phyloP scores from a whole-genome alignment of 2,797 vertebrate species.

The Crocidura indochinensis region DNA sequence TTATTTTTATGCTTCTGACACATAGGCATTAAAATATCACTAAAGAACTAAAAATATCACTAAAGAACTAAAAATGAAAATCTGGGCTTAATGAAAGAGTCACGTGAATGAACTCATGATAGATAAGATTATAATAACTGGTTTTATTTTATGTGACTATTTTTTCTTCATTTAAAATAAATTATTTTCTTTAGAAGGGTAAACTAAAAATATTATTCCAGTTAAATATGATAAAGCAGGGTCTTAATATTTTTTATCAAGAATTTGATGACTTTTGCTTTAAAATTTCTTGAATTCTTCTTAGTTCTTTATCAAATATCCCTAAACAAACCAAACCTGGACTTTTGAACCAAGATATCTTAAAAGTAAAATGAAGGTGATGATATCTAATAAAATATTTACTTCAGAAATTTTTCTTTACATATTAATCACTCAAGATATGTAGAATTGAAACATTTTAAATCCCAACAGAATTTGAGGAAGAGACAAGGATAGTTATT shows the following conservation, averaged over 20 bases:
- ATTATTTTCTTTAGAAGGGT: neutral
- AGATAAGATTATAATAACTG: neutral
- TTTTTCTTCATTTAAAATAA: neutral
- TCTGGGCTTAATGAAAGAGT: neutral
- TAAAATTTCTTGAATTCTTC: slow-evolving; percentile 55
- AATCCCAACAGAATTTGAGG: neutral
- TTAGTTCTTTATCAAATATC: slow-evolving; percentile 66
- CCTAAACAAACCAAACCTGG: slow-evolving; percentile 53
- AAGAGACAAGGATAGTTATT: neutral
- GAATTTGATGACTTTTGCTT: slow-evolving; percentile 44
- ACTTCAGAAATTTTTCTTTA: slow-evolving; percentile 50
- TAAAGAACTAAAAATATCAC: neutral
- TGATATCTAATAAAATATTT: slow-evolving; percentile 23
- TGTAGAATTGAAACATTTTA: slow-evolving; percentile 25
- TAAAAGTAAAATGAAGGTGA: slow-evolving; percentile 38
- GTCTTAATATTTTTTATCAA: neutral
- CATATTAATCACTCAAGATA: slow-evolving; percentile 62
- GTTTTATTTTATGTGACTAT: neutral
- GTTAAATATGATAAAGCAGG: neutral
- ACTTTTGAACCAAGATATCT: neutral
- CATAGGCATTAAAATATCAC: neutral
- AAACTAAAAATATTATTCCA: neutral
- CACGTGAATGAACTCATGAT: neutral
- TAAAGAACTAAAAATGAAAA: no score
- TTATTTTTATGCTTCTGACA: neutral